A percentile compares a stretch with the other conserved stretches of the same genome.
Conservation (phyloP, 2,888 invertebrate genomes). For the Limnephilus lunatus region DNA sequence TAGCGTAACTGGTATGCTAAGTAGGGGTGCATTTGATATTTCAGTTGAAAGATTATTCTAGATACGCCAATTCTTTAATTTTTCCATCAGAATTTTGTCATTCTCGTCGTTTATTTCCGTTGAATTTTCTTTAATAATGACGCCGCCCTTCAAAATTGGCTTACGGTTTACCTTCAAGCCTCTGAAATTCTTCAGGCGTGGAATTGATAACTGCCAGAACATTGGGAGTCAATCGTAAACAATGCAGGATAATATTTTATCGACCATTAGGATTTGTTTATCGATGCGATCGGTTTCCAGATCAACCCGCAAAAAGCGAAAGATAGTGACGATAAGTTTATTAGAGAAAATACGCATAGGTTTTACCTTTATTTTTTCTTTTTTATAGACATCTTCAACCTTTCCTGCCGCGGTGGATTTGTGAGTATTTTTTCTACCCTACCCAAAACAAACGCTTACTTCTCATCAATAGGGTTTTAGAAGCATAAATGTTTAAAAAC, state of each 20-base stretch:
- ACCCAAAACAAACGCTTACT: not conserved
- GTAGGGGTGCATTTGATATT: no score
- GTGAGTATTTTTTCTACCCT: no score
- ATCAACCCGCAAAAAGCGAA: not conserved
- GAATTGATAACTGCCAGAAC: constrained; percentile 15
- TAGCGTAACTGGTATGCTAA: no score
- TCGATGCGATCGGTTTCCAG: not conserved
- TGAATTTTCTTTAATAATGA: not conserved
- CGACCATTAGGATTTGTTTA: not conserved
- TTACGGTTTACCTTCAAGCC: not conserved
- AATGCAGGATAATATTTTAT: not conserved
- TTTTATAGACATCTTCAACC: no score
- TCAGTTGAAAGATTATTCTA: not conserved
- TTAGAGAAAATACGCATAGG: not conserved
- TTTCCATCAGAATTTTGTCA: not conserved
- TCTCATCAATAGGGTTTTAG: not conserved
- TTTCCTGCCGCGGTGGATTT: no score
- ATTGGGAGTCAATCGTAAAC: constrained; percentile 6
- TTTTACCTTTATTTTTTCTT: no score
- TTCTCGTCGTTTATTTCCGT: not conserved
- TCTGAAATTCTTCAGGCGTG: not conserved
- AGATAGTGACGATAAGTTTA: not conserved
- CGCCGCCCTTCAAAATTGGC: not conserved
- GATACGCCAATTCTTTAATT: not conserved
- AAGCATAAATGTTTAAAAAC: not conserved